Evolutionary conservation across 2,797 vertebrate genomes (phyloP), one percentile per base, ranked within the genome.

Genomic region (Nothura maculosa): DNA sequence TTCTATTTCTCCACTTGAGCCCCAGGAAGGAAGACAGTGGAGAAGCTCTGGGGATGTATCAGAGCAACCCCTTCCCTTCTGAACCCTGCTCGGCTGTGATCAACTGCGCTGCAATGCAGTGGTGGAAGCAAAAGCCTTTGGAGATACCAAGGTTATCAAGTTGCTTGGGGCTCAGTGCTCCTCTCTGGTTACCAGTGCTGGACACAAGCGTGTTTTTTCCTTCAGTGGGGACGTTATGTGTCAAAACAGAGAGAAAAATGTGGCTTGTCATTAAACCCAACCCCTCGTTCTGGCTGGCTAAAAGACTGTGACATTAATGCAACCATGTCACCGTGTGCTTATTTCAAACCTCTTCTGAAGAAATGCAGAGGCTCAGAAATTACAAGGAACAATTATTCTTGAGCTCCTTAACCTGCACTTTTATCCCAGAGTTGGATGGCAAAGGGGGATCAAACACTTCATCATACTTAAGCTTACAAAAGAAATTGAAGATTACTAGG

Each of bases 191-290:
- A 10, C 11, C 18, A 17, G 9, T 7, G 47, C 70, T 60, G 54
- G 54, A 40, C n/a, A 50, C 40, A 60, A n/a, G n/a, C n/a, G n/a
- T n/a, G n/a, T 22, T 7, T 66, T 77, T 79, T 63, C 18, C 1
- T 76, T 52, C 43, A 43, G 11, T 0, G 0, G 6, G 5, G 36
- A 36, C 15, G 20, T 61, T 28, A 30, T 0, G 0, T 5, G 45
- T 36, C 30, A 83, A 63, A 91, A 75, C 28, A 83, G 32, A 50
- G 76, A 82, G 62, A 47, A 80, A 81, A 86, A 50, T 10, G 14
- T 18, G 7, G 25, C 6, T 6, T 4, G 5, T 27, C 20, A 18
- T 83, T 73, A 60, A 67, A 90, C 58, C 54, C 30, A 76, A 61
- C 28, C 7, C 10, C 79, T 83, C 67, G 24, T 24, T 77, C 52